Evolutionary conservation across 64 coral and sea anemone genomes (phyloP), one percentile per base, ranked within the genome.

Genomic region (Dendrophyllia cribrosa): DNA sequence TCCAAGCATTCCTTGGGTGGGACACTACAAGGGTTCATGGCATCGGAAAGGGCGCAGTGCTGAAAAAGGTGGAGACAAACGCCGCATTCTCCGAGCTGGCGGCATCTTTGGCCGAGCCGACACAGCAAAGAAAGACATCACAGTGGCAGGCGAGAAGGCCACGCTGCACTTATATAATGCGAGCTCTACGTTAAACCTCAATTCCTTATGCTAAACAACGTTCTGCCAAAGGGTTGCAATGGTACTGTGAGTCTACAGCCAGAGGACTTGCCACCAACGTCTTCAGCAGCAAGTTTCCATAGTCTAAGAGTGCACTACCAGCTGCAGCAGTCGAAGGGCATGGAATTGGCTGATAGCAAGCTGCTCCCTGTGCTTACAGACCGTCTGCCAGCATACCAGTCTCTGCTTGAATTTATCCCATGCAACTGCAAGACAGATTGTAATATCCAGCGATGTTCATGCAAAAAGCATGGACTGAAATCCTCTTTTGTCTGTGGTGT

Each of bases 1-100:
- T 86, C 9, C 91, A 87, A 51, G 82, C 91, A 79, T 72, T 93
- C 7, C 91, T 78, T 8, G 91, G 83, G 25, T 87, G 83, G 34
- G 83, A 87, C 77, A 87, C 82, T 34, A 92, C 90, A 9, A 59
- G 91, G 25, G 75, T 93, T 22, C 70, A 86, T 93, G 91, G 82
- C 25, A 92, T 93, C 76, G 82, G 82, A 4, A 93, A 87, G 66
- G 71, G 25, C 9, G 46, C 16, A 4, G 83, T 74, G 19, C 64
- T 79, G 63, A 87, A 93, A 48, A 87, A 88, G 70, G 44, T 70
- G 7, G 70, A 77, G 74, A 73, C 19, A 21, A 79, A 79, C 55
- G 21, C 59, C 49, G 50, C 24, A 34, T 86, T 87, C 75, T 20
- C 23, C 62, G 59, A 86, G 25, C 91, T 69, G 55, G 91, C 83